Percentiles rank a stretch among this genome's conserved stretches.
These are phyloP conservation scores for Nothura maculosa DNA, from an alignment of 2,797 vertebrate genomes.

Conservation along the genomic window DNA sequence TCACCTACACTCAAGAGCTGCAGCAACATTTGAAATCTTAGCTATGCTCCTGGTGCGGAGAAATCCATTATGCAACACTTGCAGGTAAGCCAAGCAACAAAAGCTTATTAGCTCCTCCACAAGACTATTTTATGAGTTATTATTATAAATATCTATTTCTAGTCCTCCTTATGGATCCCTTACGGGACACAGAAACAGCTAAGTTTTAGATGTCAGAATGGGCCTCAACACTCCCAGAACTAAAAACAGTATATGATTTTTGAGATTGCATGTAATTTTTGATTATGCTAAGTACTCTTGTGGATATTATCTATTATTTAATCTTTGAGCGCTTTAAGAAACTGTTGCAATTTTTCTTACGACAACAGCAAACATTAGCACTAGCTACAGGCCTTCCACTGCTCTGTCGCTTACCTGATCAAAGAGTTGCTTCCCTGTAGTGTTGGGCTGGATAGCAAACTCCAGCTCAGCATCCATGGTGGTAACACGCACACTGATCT, in stretches of 20 bases:
- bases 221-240: background rate
- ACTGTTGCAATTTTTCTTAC: background rate
- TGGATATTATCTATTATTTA: background rate
- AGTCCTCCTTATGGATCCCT: background rate
- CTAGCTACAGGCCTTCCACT: background rate
- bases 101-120: background rate
- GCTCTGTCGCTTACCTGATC: conserved; percentile 88
- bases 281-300: background rate
- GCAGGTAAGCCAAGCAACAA: background rate
- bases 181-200: background rate
- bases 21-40: background rate
- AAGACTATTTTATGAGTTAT: background rate
- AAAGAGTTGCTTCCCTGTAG: conserved; percentile 97
- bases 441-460: conserved; percentile 97
- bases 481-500: conserved; percentile 97
- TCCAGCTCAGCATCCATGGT: conserved; percentile 99
- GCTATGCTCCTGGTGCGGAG: background rate
- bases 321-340: background rate
- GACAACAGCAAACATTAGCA: background rate
- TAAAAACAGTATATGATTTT: background rate
- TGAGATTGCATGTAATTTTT: background rate
- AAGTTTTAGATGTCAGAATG: background rate
- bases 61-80: background rate
- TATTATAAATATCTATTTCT: background rate
- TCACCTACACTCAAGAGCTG: background rate